These are phyloP conservation scores for Amia ocellicauda DNA, from an alignment of 2,113 vertebrate species.

Conservation along the genomic window DNA sequence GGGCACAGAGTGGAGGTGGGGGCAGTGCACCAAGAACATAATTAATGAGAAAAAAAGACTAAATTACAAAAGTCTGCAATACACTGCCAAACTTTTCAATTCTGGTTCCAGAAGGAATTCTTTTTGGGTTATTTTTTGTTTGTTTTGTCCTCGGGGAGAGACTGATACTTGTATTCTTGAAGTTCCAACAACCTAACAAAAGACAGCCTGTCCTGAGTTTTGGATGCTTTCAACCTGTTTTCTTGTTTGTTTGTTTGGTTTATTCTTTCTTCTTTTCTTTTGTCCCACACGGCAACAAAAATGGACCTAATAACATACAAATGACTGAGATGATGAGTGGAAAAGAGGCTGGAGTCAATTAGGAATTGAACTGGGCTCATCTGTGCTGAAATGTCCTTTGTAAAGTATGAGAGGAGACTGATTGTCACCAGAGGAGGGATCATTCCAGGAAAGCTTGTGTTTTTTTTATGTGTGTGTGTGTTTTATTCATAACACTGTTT, in stretches of 20 bases:
- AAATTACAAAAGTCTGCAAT: no score
- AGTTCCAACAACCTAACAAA: slow-evolving; percentile 3
- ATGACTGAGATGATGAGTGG: slow-evolving; percentile 10
- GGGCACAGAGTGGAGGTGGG: no score
- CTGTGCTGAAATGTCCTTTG: background rate
- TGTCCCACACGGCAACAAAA: background rate
- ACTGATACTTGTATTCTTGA: background rate
- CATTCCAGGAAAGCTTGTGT: slow-evolving; percentile 34
- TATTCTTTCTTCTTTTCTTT: background rate
- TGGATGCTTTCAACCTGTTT: slow-evolving; percentile 20
- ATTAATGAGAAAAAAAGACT: no score
- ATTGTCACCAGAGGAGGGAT: slow-evolving; percentile 37
- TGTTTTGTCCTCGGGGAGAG: background rate
- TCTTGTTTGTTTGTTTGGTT: slow-evolving; percentile 9
- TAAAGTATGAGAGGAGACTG: background rate
- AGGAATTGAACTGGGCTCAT: background rate
- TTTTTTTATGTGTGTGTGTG: slow-evolving; percentile 43
- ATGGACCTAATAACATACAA: background rate
- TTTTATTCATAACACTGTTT: slow-evolving; percentile 20
- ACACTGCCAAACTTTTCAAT: slow-evolving; percentile 40
- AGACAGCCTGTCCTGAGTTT: slow-evolving; percentile 5
- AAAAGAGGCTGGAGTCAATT: slow-evolving; percentile 5
- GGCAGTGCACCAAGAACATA: no score
- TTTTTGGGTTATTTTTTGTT: slow-evolving; percentile 38
- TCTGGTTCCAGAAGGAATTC: slow-evolving; percentile 31